phyloP scores from a whole-genome alignment of 2,113 vertebrate species.

The Odocoileus hemionus region DNA sequence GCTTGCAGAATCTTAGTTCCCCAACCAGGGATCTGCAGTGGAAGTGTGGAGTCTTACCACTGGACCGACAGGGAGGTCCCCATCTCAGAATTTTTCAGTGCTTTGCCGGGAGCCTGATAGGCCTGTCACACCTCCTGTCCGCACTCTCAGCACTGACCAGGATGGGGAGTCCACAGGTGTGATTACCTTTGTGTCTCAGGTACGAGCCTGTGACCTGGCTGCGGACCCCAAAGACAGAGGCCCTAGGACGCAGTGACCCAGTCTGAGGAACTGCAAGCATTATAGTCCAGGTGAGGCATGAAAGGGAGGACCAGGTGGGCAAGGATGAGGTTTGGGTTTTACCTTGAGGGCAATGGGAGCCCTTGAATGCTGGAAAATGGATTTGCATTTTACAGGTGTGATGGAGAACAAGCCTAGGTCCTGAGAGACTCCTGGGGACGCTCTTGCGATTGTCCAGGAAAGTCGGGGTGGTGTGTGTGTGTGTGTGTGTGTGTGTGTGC shows the following conservation, averaged over 20 bases:
- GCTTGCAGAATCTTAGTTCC: not conserved
- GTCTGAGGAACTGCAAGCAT: not conserved
- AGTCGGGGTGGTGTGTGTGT: not conserved
- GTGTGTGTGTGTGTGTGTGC: accelerated
- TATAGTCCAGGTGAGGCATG: not conserved
- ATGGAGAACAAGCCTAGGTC: not conserved
- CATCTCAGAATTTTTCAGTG: not conserved
- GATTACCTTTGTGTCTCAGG: not conserved
- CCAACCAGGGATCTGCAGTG: not conserved
- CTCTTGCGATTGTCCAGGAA: not conserved
- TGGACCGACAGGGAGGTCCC: not conserved
- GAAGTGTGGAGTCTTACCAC: not conserved
- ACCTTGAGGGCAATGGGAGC: not conserved
- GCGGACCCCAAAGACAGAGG: not conserved
- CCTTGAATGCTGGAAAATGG: not conserved
- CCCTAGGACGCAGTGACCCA: not conserved
- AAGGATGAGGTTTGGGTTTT: not conserved
- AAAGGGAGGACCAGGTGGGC: not conserved
- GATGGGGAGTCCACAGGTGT: not conserved
- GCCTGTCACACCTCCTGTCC: not conserved
- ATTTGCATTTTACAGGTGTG: not conserved
- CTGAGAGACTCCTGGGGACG: not conserved
- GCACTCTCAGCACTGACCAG: accelerated
- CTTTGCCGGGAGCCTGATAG: not conserved
- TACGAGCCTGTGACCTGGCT: not conserved